Evolutionary conservation across 2,888 invertebrate species (phyloP), one percentile per base, ranked within the genome.

Genomic region (Xylocampa areola): DNA sequence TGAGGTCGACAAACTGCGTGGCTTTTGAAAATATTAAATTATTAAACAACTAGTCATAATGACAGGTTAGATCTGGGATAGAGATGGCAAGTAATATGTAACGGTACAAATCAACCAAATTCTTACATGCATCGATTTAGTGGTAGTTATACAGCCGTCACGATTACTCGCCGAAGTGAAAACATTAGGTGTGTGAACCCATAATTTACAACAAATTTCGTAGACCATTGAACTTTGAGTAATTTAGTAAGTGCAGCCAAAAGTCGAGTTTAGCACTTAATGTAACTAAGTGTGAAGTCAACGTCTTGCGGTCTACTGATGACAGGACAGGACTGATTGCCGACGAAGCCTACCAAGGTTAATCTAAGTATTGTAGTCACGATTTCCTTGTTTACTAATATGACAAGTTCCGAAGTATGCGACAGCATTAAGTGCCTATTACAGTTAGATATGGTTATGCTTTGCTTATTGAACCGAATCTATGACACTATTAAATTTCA

Each of bases 141-240:
- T 81, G 76, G 83, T 82, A 82, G 86, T 87, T 88, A 86, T 76
- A 80, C 86, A 81, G 84, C 81, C 83, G 89, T 88, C 92, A 91
- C 90, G 90, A 91, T 87, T 86, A 86, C 86, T 82, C 79, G 78
- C 68, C 86, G 79, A 84, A 87, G 88, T 89, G 88, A 91, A 92
- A 92, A 92, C 86, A 91, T 90, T 87, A 88, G 83, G 87, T 82
- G 89, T 89, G 90, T 91, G 88, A 92, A 89, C 92, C 91, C 86
- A 88, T 91, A 89, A 92, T 92, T 91, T 92, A 81, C 85, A 84
- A 85, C 85, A 87, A 88, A 89, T 88, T 89, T 88, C 83, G 78
- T 81, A 82, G 93, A 86, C 84, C 93, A 84, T 84, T 92, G 93
- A 94, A 91, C 93, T 86, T 85, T 39, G 68, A 73, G 85, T 88